Evolutionary conservation across 2,113 vertebrate species (phyloP).

Genomic region (Calyptomena viridis): DNA sequence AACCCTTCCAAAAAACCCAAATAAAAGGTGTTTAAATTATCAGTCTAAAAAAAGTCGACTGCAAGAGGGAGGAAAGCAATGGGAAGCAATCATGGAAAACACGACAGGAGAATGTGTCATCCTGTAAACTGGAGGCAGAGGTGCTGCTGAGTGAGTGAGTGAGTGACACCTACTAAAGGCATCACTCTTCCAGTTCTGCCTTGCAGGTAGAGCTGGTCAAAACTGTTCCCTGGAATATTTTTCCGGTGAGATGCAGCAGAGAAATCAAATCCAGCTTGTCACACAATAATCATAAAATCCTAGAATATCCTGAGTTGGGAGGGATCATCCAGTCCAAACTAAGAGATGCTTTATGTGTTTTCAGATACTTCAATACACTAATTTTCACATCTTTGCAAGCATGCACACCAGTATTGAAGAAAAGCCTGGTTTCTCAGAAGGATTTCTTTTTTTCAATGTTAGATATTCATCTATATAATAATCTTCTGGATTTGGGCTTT

Average conservation of each 20-base stretch:
- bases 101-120: neutral
- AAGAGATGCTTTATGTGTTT: neutral
- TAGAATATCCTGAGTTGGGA: neutral
- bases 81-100: neutral
- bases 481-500: neutral
- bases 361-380: neutral
- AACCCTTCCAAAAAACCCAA: neutral
- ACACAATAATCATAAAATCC: neutral
- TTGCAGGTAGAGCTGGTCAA: neutral
- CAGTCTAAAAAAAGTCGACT: neutral
- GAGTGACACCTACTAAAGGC: neutral
- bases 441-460: neutral
- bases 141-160: neutral
- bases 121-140: neutral
- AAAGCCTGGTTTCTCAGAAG: conserved; percentile 1
- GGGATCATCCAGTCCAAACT: neutral
- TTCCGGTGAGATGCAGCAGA: neutral
- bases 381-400: neutral
- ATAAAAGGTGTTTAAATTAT: neutral
- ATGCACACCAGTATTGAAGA: neutral
- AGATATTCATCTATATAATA: neutral
- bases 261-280: neutral
- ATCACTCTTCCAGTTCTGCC: neutral
- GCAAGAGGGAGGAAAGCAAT: neutral
- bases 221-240: neutral